Conservation (phyloP, 2,797 vertebrate species). For the Gymnoscopelus braueri region DNA sequence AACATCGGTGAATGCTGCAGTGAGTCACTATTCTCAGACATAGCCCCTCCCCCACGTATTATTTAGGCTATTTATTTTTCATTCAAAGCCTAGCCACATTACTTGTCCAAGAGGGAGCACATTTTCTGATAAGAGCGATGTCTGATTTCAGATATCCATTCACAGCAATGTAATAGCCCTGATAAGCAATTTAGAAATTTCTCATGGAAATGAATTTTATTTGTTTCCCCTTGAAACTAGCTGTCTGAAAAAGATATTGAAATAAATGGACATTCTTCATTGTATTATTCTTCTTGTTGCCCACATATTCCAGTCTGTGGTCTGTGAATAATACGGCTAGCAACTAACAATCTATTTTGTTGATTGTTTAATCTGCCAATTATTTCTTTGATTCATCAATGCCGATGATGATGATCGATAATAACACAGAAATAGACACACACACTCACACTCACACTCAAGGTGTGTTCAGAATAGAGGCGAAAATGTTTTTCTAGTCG, state of each 20-base stretch:
- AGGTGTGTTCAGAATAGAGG: too few species aligned
- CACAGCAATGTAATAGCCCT: slow-evolving; percentile 8
- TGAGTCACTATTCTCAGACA: not conserved
- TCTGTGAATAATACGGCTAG: too few species aligned
- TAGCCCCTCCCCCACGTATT: too few species aligned
- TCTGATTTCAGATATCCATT: slow-evolving; percentile 48
- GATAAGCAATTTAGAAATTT: slow-evolving; percentile 5
- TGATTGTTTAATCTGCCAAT: too few species aligned
- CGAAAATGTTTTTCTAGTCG: too few species aligned
- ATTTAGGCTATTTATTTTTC: too few species aligned
- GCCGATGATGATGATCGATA: too few species aligned
- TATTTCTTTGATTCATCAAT: too few species aligned
- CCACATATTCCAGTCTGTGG: not conserved
- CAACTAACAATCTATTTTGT: too few species aligned
- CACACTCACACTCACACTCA: too few species aligned
- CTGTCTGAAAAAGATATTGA: slow-evolving; percentile 12
- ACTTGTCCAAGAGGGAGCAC: slow-evolving; percentile 34
- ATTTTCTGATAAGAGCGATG: slow-evolving; percentile 18
- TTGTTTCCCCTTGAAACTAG: slow-evolving; percentile 5
- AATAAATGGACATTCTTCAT: slow-evolving; percentile 15
- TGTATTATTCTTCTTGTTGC: not conserved
- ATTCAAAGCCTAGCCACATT: not conserved
- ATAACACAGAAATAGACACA: too few species aligned
- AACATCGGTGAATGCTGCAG: not conserved
- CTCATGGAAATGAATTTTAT: not conserved